Conservation (phyloP, 2,888 invertebrate species). For the Chrysolina haemoptera region DNA sequence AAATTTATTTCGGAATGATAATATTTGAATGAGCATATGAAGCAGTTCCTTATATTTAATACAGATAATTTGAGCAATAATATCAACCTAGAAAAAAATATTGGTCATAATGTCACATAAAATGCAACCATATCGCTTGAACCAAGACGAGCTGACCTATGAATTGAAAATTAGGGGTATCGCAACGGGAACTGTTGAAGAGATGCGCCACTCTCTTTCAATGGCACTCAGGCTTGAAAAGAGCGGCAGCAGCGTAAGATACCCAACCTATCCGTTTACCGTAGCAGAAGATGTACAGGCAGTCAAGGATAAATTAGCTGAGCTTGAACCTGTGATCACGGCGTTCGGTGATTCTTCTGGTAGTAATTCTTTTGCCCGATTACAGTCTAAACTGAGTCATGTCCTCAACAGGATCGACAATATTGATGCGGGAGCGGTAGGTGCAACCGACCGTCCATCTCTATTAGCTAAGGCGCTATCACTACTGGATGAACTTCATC, state of each 20-base stretch:
- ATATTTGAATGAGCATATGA: too few species aligned
- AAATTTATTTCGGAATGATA: too few species aligned
- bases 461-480: not conserved
- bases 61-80: too few species aligned
- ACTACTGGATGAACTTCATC: not conserved
- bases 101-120: not conserved
- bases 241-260: not conserved
- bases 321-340: not conserved
- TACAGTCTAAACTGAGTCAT: not conserved
- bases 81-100: too few species aligned
- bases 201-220: not conserved
- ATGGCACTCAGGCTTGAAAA: not conserved
- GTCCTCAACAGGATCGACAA: not conserved
- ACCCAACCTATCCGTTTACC: constrained; percentile 4
- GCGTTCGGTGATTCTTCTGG: not conserved
- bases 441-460: not conserved
- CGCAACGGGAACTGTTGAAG: not conserved
- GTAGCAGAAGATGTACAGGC: not conserved
- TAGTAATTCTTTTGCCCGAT: not conserved
- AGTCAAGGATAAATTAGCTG: not conserved
- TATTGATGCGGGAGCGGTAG: not conserved
- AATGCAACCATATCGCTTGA: not conserved
- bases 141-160: not conserved
- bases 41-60: too few species aligned
- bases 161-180: not conserved